phyloP scores from a whole-genome alignment of 2,113 vertebrate genomes.

The Hemicordylus capensis region DNA sequence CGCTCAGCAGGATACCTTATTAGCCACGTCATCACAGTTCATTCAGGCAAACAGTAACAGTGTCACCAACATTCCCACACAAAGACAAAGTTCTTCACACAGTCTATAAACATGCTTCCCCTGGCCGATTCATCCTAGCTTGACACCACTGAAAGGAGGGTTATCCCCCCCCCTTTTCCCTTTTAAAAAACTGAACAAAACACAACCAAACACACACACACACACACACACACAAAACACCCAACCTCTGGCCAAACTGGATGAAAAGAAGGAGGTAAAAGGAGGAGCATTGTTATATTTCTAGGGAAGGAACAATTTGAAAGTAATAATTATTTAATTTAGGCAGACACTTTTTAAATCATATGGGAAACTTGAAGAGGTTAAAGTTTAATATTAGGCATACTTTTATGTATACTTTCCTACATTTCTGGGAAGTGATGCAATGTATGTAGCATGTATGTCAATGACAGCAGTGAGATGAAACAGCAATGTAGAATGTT shows the following conservation, averaged over 20 bases:
- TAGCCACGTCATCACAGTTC: conserved; percentile 87
- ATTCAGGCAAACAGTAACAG: conserved; percentile 89
- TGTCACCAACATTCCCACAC: conserved; percentile 88
- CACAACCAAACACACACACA: no score
- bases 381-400: not conserved
- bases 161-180: conserved; percentile 17
- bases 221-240: no score
- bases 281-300: conserved; percentile 65
- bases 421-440: not conserved
- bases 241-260: conserved; percentile 41
- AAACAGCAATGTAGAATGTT: not conserved
- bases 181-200: conserved; percentile 52
- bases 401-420: accelerated
- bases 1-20: conserved; percentile 80
- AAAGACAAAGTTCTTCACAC: conserved; percentile 91
- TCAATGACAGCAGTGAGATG: not conserved
- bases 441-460: not conserved
- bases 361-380: conserved; percentile 36
- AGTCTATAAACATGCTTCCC: conserved; percentile 92
- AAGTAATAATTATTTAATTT: conserved; percentile 80
- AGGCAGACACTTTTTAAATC: conserved; percentile 66
- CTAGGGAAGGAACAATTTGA: conserved; percentile 73
- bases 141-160: conserved; percentile 82
- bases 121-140: conserved; percentile 83
- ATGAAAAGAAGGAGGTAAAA: conserved; percentile 54